Base-by-base conservation (phyloP, 1,140 invertebrate genomes). In the Monomorium pharaonis region DNA sequence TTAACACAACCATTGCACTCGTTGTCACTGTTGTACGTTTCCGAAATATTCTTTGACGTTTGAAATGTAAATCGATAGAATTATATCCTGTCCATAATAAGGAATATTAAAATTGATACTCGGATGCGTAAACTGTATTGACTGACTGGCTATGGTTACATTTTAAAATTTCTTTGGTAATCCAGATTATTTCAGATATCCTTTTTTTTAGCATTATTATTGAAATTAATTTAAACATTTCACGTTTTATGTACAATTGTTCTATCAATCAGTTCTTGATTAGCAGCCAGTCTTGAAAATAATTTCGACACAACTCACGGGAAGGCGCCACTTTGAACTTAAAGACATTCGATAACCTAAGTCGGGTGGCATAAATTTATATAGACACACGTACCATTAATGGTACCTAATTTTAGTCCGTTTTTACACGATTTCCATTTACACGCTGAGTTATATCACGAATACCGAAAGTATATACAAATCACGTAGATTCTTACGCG, bases 1-100 rank as follows among this genome's bases (percentile, higher is more conserved):
- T 83, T 83, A 83, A 72, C 78, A 72, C 78, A 83, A 83, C 51
- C 54, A 83, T 83, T 83, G 67, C 78, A 83, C 78, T 83, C 67
- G 78, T 72, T 72, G 78, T 74, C 54, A 60, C 51, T 33, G 49
- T 81, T 58, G 7, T 21, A 42, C 18, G 21, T 72, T 21, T 42
- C 14, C 62, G 62, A 24, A 54, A 80, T 9, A 44, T 74, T 2
- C 33, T 42, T 54, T 3, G 54, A 83, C 42, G 51, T 83, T 58
- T 74, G 78, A 37, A 74, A 74, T 83, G 54, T 58, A 58, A 74
- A 72, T 16, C 47, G 14, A 1, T n/a, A 24, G 42, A 44, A 18
- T 56, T 18, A 54, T 51, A 18, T 81, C 16, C 18, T 58, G 33
- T 30, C 27, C 33, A 16, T 24, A 21, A 10, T 18, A 16, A 81